Percentiles rank a stretch among this genome's conserved stretches.
These are phyloP conservation scores for Synergus laeviventris DNA, from an alignment of 2,888 invertebrate species.

Conservation along the genomic window DNA sequence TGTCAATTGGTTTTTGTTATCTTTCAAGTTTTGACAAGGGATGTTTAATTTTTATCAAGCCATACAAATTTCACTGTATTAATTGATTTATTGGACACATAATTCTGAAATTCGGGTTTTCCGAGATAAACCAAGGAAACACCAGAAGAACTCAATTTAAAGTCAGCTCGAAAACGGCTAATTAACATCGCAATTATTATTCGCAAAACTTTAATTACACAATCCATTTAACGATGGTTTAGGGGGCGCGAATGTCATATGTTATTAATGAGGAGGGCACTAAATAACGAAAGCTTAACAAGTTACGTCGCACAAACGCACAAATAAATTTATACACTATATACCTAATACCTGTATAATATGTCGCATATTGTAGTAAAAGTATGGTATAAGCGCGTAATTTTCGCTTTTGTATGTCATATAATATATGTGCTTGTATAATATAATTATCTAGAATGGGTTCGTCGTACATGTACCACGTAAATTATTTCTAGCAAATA, in stretches of 20 bases:
- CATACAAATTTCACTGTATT: background rate
- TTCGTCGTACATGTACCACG: background rate
- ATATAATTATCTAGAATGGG: conserved; percentile 8
- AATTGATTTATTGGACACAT: background rate
- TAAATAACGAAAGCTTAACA: background rate
- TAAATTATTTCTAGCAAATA: background rate
- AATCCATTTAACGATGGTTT: background rate
- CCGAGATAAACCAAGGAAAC: background rate
- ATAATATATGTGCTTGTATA: background rate
- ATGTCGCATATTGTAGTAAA: background rate
- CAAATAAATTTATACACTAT: background rate
- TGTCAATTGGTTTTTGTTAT: background rate
- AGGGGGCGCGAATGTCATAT: background rate
- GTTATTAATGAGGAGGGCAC: background rate
- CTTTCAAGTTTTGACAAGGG: too few relatives aligned
- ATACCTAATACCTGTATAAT: background rate
- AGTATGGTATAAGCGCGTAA: background rate
- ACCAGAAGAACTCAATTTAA: background rate
- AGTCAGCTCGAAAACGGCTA: background rate
- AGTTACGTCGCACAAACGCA: background rate
- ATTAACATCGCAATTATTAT: background rate
- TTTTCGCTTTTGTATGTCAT: background rate
- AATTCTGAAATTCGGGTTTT: background rate
- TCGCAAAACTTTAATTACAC: background rate
- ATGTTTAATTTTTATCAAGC: too few relatives aligned